A percentile compares a stretch with the other conserved stretches of the same genome.
Evolutionary conservation across 2,797 vertebrate genomes (phyloP).

Genomic region (Hypotaenidia okinawae): DNA sequence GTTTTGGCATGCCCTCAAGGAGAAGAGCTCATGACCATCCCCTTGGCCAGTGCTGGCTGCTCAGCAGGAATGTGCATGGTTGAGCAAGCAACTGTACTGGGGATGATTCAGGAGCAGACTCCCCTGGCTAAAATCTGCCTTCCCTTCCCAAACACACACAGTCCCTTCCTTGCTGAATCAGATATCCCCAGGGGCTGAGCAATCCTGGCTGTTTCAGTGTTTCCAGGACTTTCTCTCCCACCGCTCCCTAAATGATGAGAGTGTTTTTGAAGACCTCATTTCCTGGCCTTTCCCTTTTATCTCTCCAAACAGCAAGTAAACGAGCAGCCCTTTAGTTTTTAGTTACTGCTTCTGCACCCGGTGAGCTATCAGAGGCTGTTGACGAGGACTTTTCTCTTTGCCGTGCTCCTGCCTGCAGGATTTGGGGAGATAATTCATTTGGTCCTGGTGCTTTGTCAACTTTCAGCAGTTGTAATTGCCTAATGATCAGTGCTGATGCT

Average conservation of each 20-base stretch:
- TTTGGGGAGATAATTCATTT: constrained; percentile 66
- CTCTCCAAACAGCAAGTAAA: constrained; percentile 48
- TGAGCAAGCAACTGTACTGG: background rate
- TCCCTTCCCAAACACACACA: background rate
- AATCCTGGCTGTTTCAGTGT: constrained; percentile 66
- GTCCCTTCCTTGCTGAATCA: constrained; percentile 50
- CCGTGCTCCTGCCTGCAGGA: constrained; percentile 37
- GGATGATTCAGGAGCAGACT: constrained; percentile 4
- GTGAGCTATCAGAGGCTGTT: constrained; percentile 52
- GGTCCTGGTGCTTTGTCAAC: constrained; percentile 56
- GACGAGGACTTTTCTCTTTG: constrained; percentile 33
- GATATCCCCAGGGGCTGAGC: constrained; percentile 62
- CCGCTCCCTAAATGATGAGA: constrained; percentile 56
- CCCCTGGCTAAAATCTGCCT: constrained; percentile 4
- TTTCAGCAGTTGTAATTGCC: constrained; percentile 59
- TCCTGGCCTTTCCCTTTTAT: constrained; percentile 65
- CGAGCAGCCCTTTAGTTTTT: constrained; percentile 44
- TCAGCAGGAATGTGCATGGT: background rate
- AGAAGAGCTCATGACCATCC: background rate
- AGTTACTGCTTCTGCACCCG: constrained; percentile 36
- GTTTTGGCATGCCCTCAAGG: background rate
- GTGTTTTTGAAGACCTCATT: constrained; percentile 64
- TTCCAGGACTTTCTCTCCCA: constrained; percentile 68
- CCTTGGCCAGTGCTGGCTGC: fast-evolving
- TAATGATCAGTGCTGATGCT: constrained; percentile 66